Percentiles rank a stretch among this genome's conserved stretches.
Conservation (phyloP, 2,113 vertebrate species). For the Calonectris borealis region DNA sequence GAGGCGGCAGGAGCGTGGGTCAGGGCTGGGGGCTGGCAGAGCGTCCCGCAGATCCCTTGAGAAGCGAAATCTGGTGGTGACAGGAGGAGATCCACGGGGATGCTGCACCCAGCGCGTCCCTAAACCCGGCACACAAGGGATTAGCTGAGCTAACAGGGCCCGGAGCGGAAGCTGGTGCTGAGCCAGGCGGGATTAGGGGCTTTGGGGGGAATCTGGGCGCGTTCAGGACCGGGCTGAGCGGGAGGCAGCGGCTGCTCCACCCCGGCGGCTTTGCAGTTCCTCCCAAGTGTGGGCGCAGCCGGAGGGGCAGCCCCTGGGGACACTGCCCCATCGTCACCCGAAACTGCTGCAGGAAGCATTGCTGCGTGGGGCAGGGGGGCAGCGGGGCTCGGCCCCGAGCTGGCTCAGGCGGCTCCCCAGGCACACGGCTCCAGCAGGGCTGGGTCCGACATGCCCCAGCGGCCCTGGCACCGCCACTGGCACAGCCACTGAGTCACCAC, state of each 20-base stretch:
- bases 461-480: neutral
- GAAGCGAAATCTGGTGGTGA: neutral
- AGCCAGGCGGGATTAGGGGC: constrained; percentile 52
- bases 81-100: neutral
- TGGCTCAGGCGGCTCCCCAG: neutral
- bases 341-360: constrained; percentile 50
- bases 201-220: constrained; percentile 45
- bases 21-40: neutral
- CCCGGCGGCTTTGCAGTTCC: neutral
- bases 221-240: neutral
- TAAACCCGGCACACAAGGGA: neutral
- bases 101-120: neutral
- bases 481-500: neutral
- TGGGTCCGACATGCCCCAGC: neutral
- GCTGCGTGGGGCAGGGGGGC: neutral
- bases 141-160: constrained; percentile 20
- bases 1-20: neutral
- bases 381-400: neutral
- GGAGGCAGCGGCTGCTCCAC: neutral
- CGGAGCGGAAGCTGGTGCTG: constrained; percentile 17
- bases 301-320: neutral
- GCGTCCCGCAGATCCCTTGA: neutral
- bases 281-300: neutral
- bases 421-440: neutral
- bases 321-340: neutral